Conservation (phyloP, 2,797 vertebrate species). For the Corythornis leucogaster region DNA sequence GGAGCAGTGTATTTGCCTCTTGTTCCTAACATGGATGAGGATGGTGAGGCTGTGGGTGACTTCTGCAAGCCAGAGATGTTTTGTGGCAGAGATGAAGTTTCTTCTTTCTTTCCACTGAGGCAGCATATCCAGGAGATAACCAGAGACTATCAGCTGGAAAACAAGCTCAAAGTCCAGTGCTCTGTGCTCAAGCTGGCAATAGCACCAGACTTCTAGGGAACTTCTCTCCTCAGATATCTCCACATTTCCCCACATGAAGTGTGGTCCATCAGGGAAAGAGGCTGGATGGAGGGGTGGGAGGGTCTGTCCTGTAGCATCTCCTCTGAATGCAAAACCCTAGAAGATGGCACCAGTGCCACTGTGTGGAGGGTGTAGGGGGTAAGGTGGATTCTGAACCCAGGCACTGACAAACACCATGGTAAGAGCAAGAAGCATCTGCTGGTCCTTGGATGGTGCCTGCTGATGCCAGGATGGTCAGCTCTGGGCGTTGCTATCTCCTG, state of each 20-base stretch:
- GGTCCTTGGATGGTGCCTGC: neutral
- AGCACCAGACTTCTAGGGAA: neutral
- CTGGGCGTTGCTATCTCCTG: neutral
- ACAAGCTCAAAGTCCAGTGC: neutral
- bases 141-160: neutral
- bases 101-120: neutral
- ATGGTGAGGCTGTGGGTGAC: neutral
- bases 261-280: neutral
- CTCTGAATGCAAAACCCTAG: neutral
- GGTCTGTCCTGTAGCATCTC: neutral
- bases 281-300: neutral
- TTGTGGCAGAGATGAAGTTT: neutral
- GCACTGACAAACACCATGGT: neutral
- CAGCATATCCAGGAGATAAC: neutral
- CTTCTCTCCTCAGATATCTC: neutral
- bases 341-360: neutral
- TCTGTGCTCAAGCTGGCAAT: neutral
- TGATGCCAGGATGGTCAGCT: neutral
- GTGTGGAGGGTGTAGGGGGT: neutral
- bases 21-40: neutral
- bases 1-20: neutral
- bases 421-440: neutral
- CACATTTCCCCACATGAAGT: neutral
- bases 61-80: neutral
- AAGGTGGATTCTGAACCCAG: neutral